These are phyloP conservation scores for Perodicticus potto DNA, from an alignment of 2,797 vertebrate species.

Conservation along the genomic window DNA sequence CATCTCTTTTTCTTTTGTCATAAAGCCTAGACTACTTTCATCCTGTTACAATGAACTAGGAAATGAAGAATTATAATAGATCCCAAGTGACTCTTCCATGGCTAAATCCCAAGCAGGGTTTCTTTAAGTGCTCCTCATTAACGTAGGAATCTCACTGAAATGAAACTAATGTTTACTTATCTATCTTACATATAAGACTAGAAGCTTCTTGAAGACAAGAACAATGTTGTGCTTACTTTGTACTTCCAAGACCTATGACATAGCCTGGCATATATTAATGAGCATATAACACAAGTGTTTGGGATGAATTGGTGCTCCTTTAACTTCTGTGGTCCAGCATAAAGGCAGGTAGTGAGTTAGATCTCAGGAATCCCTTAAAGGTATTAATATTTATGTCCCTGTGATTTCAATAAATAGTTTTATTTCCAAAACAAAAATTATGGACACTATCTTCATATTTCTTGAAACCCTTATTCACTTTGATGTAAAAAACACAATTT, in stretches of 20 bases:
- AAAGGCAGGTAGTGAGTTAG: not conserved
- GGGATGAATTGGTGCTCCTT: not conserved
- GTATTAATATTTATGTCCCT: not conserved
- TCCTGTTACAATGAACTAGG: too few relatives aligned
- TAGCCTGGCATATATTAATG: not conserved
- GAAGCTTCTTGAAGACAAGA: not conserved
- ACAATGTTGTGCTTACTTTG: not conserved
- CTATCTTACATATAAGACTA: not conserved
- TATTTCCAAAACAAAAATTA: constrained; percentile 4
- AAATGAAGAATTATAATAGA: not conserved
- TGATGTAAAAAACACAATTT: not conserved
- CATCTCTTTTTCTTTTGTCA: not conserved
- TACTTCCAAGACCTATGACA: not conserved
- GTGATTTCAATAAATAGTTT: not conserved
- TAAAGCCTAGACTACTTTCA: not conserved
- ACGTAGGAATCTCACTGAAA: not conserved
- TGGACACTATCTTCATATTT: not conserved
- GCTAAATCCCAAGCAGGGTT: not conserved
- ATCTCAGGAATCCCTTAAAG: not conserved
- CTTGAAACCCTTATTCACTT: not conserved
- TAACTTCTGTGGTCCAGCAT: not conserved
- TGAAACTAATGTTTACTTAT: not conserved
- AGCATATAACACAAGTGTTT: not conserved
- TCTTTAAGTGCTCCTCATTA: not conserved
- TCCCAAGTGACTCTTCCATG: not conserved